Evolutionary conservation across 1,140 invertebrate species (phyloP), one percentile per base, ranked within the genome.

Genomic region (Lamellibrachia luymesi): DNA sequence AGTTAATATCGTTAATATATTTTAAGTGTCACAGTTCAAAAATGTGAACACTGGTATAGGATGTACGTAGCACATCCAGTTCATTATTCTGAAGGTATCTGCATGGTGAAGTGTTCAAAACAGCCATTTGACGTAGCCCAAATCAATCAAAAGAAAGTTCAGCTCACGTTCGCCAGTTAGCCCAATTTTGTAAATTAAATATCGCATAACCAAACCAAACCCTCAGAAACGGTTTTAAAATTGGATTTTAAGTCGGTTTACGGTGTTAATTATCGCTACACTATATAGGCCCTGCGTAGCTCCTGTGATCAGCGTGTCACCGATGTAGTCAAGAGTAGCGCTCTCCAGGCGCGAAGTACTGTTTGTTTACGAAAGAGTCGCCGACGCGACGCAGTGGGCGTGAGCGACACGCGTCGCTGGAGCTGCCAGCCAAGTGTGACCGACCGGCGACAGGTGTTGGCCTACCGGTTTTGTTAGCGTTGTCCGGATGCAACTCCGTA

Each of bases 381-480:
- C 64, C 52, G 52, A 56, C 6, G 64, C 13, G 0, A 4, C 64
- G 13, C 4, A 80, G 64, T 80, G 64, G 64, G 64, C 25, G 64
- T 80, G 64, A 80, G 64, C 64, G 64, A 80, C 64, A 80, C 64
- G 64, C 64, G 64, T 80, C 64, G 64, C 64, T 80, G 64, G 64
- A 80, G 64, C 25, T 22, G 17, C 13, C 64, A 80, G 64, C 64
- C 64, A 80, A 22, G 64, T 22, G 64, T 80, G 64, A 80, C 64
- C 0, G 64, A 80, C 64, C 13, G 64, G 2, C 64, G 52, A 56
- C 52, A 56, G 25, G 64, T 80, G 64, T 80, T 22, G 64, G 64
- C 64, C 64, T 80, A 80, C 64, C 13, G 64, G 64, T 80, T 80
- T 80, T 80, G 64, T 80, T 80, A 0, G 8, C 13, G 64, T 80